Percentiles rank a stretch among this genome's conserved stretches.
These are phyloP conservation scores for Prenolepis imparis DNA, from an alignment of 2,888 invertebrate genomes.

Conservation along the genomic window DNA sequence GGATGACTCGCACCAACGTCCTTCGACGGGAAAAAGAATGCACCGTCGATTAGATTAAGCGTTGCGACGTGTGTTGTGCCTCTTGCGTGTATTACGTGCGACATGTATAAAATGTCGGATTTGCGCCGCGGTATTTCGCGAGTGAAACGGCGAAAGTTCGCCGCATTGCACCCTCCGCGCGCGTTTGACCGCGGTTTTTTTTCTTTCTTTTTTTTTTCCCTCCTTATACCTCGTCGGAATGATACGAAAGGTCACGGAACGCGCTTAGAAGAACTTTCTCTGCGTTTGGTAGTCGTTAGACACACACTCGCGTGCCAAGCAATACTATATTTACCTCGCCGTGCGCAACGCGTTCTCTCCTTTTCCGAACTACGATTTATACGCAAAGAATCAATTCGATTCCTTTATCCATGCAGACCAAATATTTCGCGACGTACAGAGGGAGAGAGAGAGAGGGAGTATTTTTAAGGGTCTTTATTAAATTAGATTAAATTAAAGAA, in stretches of 20 bases:
- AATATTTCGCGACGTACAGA: slow-evolving; percentile 18
- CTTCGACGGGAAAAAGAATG: slow-evolving; percentile 40
- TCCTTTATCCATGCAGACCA: slow-evolving; percentile 14
- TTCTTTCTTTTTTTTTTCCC: neutral
- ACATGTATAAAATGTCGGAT: neutral
- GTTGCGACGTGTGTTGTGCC: slow-evolving; percentile 13
- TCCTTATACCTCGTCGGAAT: slow-evolving; percentile 28
- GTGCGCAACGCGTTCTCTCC: slow-evolving; percentile 40
- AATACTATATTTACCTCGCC: slow-evolving; percentile 52
- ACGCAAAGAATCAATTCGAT: slow-evolving; percentile 39
- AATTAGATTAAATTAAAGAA: neutral
- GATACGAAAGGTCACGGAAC: slow-evolving; percentile 63
- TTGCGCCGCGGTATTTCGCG: slow-evolving; percentile 38
- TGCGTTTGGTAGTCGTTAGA: slow-evolving; percentile 59
- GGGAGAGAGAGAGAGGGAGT: neutral
- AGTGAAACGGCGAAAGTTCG: slow-evolving; percentile 56
- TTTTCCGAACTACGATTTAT: slow-evolving; percentile 42
- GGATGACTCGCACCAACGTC: slow-evolving; percentile 39
- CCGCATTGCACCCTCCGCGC: slow-evolving; percentile 48
- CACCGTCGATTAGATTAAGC: slow-evolving; percentile 49
- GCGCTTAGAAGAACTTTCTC: slow-evolving; percentile 65
- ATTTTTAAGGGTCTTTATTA: neutral
- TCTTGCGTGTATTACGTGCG: slow-evolving; percentile 24
- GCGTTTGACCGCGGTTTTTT: slow-evolving; percentile 52
- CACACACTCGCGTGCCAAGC: slow-evolving; percentile 51